Conservation (phyloP, 2,888 invertebrate genomes). For the Pediacus dermestoides region DNA sequence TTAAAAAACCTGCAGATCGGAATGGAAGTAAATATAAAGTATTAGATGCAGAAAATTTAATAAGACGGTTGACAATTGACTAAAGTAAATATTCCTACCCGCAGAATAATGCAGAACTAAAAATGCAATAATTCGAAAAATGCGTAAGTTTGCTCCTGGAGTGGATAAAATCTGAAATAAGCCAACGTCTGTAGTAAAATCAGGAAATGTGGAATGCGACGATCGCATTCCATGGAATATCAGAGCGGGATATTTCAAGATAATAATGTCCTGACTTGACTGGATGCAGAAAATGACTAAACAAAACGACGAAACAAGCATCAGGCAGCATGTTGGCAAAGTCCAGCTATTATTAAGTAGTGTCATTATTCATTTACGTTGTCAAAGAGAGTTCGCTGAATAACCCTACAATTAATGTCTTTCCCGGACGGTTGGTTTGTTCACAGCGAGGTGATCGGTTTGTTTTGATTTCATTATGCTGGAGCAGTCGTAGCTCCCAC, state of each 20-base stretch:
- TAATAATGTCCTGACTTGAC: conserved; percentile 20
- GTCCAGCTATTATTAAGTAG: conserved; percentile 20
- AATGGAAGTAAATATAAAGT: no score
- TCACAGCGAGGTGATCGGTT: conserved; percentile 22
- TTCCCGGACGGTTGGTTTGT: conserved; percentile 18
- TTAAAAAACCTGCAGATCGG: no score
- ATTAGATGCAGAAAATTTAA: no score
- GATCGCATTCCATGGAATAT: conserved; percentile 23
- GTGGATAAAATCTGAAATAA: no score
- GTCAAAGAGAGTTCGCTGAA: conserved; percentile 24
- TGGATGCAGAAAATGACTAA: conserved; percentile 22
- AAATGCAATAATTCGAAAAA: no score
- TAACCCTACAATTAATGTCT: conserved; percentile 26
- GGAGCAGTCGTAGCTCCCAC: conserved; percentile 24
- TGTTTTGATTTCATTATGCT: conserved; percentile 32
- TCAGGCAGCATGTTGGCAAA: conserved; percentile 10
- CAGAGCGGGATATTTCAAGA: conserved; percentile 9
- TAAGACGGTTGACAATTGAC: no score
- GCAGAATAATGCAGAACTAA: no score
- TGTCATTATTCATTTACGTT: conserved; percentile 26
- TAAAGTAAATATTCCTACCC: no score
- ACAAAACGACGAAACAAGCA: conserved; percentile 19
- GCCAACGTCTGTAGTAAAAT: conserved; percentile 24
- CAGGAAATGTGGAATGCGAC: conserved; percentile 22
- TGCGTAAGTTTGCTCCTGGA: no score